These are phyloP conservation scores for Noctua fimbriata DNA, from an alignment of 2,888 invertebrate genomes.

Conservation along the genomic window DNA sequence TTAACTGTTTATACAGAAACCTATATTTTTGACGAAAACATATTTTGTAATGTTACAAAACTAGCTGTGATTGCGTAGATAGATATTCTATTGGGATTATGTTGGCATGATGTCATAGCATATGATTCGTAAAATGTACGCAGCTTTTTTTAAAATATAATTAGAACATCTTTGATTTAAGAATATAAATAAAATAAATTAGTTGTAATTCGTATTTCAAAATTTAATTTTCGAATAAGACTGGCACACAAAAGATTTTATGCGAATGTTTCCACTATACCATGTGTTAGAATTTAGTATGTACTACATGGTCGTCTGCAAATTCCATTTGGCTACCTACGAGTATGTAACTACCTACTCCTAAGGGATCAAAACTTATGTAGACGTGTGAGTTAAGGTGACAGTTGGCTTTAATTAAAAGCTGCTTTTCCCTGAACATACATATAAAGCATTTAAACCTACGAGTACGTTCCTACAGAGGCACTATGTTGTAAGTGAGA, in stretches of 20 bases:
- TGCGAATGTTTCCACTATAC: neutral
- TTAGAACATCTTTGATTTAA: neutral
- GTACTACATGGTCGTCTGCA: slow-evolving; percentile 12
- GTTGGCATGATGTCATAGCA: neutral
- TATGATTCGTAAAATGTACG: neutral
- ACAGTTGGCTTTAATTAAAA: slow-evolving; percentile 59
- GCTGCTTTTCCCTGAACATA: slow-evolving; percentile 5
- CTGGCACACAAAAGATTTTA: neutral
- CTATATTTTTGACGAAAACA: slow-evolving; percentile 3
- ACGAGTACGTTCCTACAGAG: neutral
- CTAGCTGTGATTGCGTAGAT: neutral
- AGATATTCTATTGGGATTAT: neutral
- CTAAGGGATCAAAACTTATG: slow-evolving; percentile 43
- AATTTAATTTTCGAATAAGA: neutral
- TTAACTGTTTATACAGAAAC: slow-evolving; percentile 19
- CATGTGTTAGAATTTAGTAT: neutral
- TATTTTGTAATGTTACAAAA: slow-evolving; percentile 15
- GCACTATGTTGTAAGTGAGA: neutral
- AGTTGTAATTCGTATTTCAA: slow-evolving; percentile 3
- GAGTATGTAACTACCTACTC: neutral
- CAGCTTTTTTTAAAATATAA: neutral
- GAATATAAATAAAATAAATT: neutral
- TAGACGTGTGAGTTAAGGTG: slow-evolving; percentile 23
- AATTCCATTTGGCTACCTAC: slow-evolving; percentile 35
- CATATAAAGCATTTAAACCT: slow-evolving; percentile 12